Evolutionary conservation across 2,113 vertebrate species (phyloP).

Genomic region (Scytalopus superciliaris): DNA sequence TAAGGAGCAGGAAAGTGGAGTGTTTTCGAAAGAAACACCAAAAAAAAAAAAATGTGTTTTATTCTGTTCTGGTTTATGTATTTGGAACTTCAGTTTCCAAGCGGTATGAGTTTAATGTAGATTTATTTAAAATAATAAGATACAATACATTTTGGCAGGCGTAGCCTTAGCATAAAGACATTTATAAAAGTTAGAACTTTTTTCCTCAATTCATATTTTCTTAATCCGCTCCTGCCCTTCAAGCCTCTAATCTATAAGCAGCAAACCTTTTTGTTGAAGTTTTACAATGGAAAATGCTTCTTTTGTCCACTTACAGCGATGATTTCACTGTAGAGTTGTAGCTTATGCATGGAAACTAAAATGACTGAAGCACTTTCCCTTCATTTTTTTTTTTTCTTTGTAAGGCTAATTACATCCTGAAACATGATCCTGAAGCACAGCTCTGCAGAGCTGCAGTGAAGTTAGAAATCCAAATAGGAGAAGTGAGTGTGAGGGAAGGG

Average conservation of each 20-base stretch:
- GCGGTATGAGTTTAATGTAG: not conserved
- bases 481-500: not conserved
- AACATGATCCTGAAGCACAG: slow-evolving; percentile 41
- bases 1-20: slow-evolving; percentile 29
- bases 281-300: not conserved
- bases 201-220: not conserved
- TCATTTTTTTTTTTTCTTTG: slow-evolving; percentile 24
- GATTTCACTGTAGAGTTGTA: slow-evolving; percentile 47
- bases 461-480: slow-evolving; percentile 15
- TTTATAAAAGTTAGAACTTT: not conserved
- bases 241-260: not conserved
- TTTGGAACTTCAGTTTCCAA: not conserved
- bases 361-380: slow-evolving; percentile 32
- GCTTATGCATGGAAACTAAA: slow-evolving; percentile 62
- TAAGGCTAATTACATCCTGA: slow-evolving; percentile 61
- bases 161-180: not conserved
- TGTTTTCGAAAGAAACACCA: slow-evolving; percentile 42
- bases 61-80: slow-evolving; percentile 12
- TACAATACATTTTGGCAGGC: not conserved
- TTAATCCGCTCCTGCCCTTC: not conserved
- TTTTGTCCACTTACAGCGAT: slow-evolving; percentile 32
- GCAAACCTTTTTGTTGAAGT: not conserved
- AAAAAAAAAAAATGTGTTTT: not conserved
- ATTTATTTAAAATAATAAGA: not conserved
- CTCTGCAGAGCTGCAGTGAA: slow-evolving; percentile 6